Evolutionary conservation across 64 coral and sea anemone species (phyloP).

Genomic region (Stylophora pistillata): DNA sequence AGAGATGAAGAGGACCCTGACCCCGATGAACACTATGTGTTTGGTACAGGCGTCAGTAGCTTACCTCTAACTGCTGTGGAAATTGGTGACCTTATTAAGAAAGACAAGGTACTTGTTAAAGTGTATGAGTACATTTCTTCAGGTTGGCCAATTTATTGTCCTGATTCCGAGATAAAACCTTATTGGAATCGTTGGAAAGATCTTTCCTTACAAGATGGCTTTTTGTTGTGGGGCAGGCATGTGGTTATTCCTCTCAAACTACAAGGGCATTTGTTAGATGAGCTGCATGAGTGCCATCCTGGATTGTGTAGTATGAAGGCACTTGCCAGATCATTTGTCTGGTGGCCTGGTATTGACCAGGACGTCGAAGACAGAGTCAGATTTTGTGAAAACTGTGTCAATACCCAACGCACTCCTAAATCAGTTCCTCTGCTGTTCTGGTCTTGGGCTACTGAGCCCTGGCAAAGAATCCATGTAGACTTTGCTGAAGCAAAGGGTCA

Average conservation of each 20-base stretch:
- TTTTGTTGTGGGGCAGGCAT: neutral
- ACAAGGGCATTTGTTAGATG: neutral
- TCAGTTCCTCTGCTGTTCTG: too few species aligned
- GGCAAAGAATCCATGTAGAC: constrained; percentile 26
- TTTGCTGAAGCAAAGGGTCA: constrained; percentile 20
- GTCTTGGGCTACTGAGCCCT: constrained; percentile 24
- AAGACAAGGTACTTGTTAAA: neutral
- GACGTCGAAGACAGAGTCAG: too few species aligned
- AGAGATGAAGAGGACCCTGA: too few species aligned
- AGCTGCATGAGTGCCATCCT: neutral
- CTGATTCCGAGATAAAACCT: too few species aligned
- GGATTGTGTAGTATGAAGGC: neutral
- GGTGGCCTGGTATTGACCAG: too few species aligned
- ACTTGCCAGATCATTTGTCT: neutral
- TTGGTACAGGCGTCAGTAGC: constrained; percentile 33
- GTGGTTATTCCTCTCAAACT: neutral
- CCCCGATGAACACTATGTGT: constrained; percentile 42
- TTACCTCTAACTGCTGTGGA: constrained; percentile 56
- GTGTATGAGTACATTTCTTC: constrained; percentile 43
- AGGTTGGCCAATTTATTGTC: constrained; percentile 45
- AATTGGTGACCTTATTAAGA: constrained; percentile 41
- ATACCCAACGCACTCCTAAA: too few species aligned
- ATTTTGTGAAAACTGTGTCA: too few species aligned
- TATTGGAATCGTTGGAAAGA: constrained; percentile 18
- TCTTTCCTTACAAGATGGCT: neutral